Evolutionary conservation across 2,113 vertebrate genomes (phyloP), one percentile per base, ranked within the genome.

Genomic region (Tetraodon nigroviridis): DNA sequence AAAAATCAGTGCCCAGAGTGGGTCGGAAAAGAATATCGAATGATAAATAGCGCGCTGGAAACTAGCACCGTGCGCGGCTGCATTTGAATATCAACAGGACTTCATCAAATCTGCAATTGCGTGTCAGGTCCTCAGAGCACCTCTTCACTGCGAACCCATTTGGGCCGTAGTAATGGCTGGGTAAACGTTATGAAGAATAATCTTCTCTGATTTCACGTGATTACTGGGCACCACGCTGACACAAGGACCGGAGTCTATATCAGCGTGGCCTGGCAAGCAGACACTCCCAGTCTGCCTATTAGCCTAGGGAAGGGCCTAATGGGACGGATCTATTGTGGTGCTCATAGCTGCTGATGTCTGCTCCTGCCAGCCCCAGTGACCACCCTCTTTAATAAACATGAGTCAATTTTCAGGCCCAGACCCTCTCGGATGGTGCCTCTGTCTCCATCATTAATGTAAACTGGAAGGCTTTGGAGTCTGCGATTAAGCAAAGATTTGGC

Each of bases 191-290:
- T 88, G 84, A 91, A 88, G 89, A 90, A 89, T 89, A 89, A 89
- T 90, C 81, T 88, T 88, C 83, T 91, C 90, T 92, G 90, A 92
- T 92, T 91, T 90, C 86, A 86, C 87, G 82, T 89, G 87, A 90
- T 91, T 90, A 89, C 84, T 71, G 76, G 86, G 78, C 83, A 75
- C 84, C 80, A 84, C 52, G 78, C 87, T 86, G 89, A 90, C 87
- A 89, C 79, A 55, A 83, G 87, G 88, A 84, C 71, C 78, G 73
- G 32, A 37, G 32, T 82, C 85, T 83, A 58, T 55, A 68, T 81
- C 79, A 79, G 75, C 71, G 55, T 72, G 75, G 76, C 79, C 82
- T 76, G 83, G 79, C 64, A 79, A 76, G 68, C 79, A 71, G 65
- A 54, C 75, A 48, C 71, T 81, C 79, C 81, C 78, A 58, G 84